These are phyloP conservation scores for Cynoglossus semilaevis DNA, from an alignment of 2,113 vertebrate genomes.

Conservation along the genomic window DNA sequence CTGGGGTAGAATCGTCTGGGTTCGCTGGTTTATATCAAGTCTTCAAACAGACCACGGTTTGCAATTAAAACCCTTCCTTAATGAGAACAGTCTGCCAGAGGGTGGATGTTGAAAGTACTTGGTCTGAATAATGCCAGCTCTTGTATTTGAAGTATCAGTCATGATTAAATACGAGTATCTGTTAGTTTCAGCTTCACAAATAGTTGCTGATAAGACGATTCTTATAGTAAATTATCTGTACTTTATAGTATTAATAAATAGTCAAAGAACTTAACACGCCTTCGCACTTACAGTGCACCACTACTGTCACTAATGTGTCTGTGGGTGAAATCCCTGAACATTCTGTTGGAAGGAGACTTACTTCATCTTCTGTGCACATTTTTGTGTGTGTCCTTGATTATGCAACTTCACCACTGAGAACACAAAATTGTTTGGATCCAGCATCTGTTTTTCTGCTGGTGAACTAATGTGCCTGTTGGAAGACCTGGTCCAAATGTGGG, in stretches of 20 bases:
- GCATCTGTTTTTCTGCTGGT: background rate
- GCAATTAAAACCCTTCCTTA: slow-evolving; percentile 31
- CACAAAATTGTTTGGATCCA: background rate
- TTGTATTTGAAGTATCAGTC: slow-evolving; percentile 5
- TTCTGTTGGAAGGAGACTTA: too few relatives aligned
- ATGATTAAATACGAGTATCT: slow-evolving; percentile 5
- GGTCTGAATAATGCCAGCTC: slow-evolving; percentile 2
- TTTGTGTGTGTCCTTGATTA: background rate
- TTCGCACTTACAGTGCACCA: too few relatives aligned
- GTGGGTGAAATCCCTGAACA: too few relatives aligned
- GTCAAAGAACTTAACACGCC: too few relatives aligned
- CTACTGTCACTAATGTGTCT: too few relatives aligned
- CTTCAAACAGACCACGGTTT: slow-evolving; percentile 49
- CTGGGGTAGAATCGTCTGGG: slow-evolving; percentile 12
- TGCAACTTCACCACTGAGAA: slow-evolving; percentile 4
- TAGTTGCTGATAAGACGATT: too few relatives aligned
- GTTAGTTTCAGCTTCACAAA: too few relatives aligned
- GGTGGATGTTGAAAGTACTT: slow-evolving; percentile 10
- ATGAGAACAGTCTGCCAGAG: slow-evolving; percentile 16
- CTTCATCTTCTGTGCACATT: background rate
- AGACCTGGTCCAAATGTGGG: background rate
- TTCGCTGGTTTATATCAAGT: slow-evolving; percentile 2
- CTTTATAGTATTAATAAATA: too few relatives aligned
- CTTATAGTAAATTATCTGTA: too few relatives aligned
- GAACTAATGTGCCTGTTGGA: background rate